Base-by-base conservation (phyloP, 2,113 vertebrate genomes). In the Bufo bufo region DNA sequence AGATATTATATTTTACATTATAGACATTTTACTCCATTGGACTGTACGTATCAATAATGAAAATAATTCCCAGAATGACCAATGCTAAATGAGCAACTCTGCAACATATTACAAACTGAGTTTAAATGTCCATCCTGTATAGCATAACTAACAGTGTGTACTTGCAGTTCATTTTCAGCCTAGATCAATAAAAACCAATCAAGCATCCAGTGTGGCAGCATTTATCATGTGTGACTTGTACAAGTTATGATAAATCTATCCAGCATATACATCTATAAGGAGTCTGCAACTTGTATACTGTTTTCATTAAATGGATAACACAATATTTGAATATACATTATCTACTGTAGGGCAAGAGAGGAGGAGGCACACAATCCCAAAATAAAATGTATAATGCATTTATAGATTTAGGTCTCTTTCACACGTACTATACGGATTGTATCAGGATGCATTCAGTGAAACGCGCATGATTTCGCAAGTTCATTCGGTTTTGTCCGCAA, bases 151-250 rank as follows among this genome's bases (percentile, higher is more conserved):
- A 50, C 4, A 50, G 47, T 75, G 45, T 50, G 72, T 72, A 43
- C 8, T 20, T 47, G 17, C 16, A 75, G 72, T 75, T 75, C 43
- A 74, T 74, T 74, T 74, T 74, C 7, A 19, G 47, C 45, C 10
- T 47, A 19, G 72, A 75, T 75, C 72, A 75, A 50, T 75, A 75
- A 20, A 20, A 75, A 75, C 16, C 50, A 75, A 75, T 75, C 47
- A 49, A 49, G 72, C 2, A 49, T 50, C 17, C 72, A 20, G 47
- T 75, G 71, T 50, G 7, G 47, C 47, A 75, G 2, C 20, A 75
- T 75, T 75, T 50, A 50, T 75, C 72, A 20, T 50, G 69, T 20
- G 47, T 49, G 47, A 75, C 20, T 75, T 19, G 19, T 50, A 75
- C 47, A 50, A 20, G 47, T 20, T 10, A 47, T 10, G 50, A 47